A percentile compares a stretch with the other conserved stretches of the same genome.
Evolutionary conservation across 2,113 vertebrate genomes (phyloP).

Genomic region (Gallinago media): DNA sequence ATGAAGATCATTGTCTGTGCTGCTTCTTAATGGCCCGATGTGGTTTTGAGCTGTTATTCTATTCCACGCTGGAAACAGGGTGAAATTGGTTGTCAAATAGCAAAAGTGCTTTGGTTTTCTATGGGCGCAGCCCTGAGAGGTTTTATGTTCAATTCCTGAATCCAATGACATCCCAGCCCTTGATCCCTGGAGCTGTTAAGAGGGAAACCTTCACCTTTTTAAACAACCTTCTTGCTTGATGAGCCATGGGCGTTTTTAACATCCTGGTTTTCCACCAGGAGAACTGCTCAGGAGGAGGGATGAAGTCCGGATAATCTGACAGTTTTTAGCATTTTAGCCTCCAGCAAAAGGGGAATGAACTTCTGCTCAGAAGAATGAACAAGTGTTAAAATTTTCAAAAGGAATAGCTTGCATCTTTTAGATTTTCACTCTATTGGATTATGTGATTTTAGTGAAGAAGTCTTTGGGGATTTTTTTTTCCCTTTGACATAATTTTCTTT

Average conservation of each 20-base stretch:
- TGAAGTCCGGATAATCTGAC: not conserved
- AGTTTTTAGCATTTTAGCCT: not conserved
- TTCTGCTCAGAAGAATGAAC: not conserved
- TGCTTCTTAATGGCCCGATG: not conserved
- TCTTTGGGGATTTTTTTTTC: not conserved
- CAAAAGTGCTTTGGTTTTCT: not conserved
- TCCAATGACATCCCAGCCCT: not conserved
- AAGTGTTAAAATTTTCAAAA: not conserved
- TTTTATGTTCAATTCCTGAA: not conserved
- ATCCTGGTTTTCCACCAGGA: not conserved
- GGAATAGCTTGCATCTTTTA: not conserved
- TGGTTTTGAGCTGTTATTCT: not conserved
- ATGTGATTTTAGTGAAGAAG: not conserved
- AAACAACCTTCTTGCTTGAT: not conserved
- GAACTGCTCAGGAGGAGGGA: not conserved
- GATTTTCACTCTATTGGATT: not conserved
- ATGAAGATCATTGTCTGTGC: not conserved
- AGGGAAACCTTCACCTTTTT: not conserved
- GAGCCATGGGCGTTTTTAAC: not conserved
- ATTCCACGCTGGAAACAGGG: rapidly evolving
- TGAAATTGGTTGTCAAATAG: not conserved
- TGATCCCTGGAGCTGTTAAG: not conserved
- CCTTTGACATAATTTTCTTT: not conserved
- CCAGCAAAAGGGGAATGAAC: not conserved
- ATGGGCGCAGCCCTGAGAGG: not conserved